Evolutionary conservation across 2,888 invertebrate genomes (phyloP), one percentile per base, ranked within the genome.

Genomic region (Neoitamus cyanurus): DNA sequence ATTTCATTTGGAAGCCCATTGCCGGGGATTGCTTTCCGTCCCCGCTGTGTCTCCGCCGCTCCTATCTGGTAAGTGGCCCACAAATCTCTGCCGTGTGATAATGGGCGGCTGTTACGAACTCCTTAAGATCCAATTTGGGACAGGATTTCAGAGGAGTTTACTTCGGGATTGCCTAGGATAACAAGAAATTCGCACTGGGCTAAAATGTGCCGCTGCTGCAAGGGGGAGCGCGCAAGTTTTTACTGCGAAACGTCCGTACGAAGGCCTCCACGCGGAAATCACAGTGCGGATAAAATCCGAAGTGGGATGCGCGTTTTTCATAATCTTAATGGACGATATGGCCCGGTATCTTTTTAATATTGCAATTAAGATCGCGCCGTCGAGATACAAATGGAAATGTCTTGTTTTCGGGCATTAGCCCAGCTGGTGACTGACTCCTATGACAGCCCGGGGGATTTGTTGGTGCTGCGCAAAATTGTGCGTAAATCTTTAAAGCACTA

Each of bases 121-220:
- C 82, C 37, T 82, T 82, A 82, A 82, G 82, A 82, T 82, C 82
- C 82, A 82, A 82, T 82, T 82, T 82, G 68, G 36, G 34, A 82
- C 82, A 82, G 82, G 82, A 82, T 82, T 82, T 82, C 37, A 34
- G 58, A 58, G 31, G 78, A 80, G 58, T 80, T 80, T 80, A 80
- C 31, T 58, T 80, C 28, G 48, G 25, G 58, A 48, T 80, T 80
- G 78, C 34, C 34, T 20, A 6, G 78, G 48, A 80, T 80, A 58
- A 58, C 28, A 31, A 31, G 31, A 34, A 58, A 30, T 80, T 80
- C 34, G 58, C 58, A 28, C 9, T 31, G 31, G 42, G 25, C 20
- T 20, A 20, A 46, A 34, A 34, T 31, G n/a, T 58, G 25, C 30
- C 13, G 11, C 48, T 11, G 31, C 46, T 78, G 1, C 46, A 28